Evolutionary conservation across 2,113 vertebrate species (phyloP).

Genomic region (Leptobrachium ailaonicum): DNA sequence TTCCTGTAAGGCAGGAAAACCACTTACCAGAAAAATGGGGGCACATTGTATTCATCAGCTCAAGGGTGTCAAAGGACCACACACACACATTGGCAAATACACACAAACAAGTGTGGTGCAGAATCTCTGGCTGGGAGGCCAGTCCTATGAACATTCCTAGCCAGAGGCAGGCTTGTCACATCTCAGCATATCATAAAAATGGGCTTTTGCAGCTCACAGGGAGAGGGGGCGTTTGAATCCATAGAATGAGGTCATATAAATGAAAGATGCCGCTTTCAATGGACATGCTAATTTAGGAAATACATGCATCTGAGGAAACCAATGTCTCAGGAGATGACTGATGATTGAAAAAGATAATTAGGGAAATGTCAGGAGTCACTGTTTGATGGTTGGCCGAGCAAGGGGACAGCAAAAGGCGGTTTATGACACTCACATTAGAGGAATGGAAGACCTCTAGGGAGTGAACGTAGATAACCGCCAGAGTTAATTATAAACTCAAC

Average conservation of each 20-base stretch:
- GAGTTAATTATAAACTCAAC: conserved; percentile 54
- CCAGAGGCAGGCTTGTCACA: conserved; percentile 70
- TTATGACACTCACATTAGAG: conserved; percentile 59
- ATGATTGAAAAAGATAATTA: conserved; percentile 79
- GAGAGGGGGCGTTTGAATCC: conserved; percentile 61
- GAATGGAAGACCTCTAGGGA: conserved; percentile 59
- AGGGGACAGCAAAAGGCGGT: conserved; percentile 59
- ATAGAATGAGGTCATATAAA: conserved; percentile 77
- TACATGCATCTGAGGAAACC: conserved; percentile 78
- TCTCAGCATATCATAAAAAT: conserved; percentile 72
- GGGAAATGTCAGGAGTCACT: conserved; percentile 67
- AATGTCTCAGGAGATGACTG: conserved; percentile 70
- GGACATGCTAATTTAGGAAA: conserved; percentile 80
- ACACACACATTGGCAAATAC: background rate
- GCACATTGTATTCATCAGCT: conserved; percentile 77
- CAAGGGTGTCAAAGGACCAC: conserved; percentile 63
- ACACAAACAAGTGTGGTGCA: conserved; percentile 60
- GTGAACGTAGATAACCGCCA: conserved; percentile 51
- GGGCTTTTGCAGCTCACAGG: conserved; percentile 67
- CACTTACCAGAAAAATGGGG: conserved; percentile 87
- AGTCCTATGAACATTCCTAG: conserved; percentile 69
- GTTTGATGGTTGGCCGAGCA: conserved; percentile 68
- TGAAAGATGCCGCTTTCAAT: conserved; percentile 76
- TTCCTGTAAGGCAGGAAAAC: conserved; percentile 75
- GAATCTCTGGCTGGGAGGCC: conserved; percentile 78